Evolutionary conservation across 2,113 vertebrate genomes (phyloP).

Genomic region (Eupsittula cactorum): DNA sequence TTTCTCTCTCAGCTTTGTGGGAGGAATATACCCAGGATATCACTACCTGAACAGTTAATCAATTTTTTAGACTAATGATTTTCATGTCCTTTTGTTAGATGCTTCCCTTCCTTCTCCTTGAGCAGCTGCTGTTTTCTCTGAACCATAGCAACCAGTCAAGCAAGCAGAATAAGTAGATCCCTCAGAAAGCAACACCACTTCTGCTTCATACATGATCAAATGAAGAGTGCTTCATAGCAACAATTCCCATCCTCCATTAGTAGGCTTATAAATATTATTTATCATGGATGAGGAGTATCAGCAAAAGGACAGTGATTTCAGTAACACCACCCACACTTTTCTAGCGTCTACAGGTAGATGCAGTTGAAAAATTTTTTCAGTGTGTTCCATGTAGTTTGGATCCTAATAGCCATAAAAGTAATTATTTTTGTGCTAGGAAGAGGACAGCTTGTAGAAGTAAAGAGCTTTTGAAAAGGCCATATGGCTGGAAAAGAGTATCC

Average conservation of each 20-base stretch:
- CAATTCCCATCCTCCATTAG: not conserved
- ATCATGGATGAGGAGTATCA: not conserved
- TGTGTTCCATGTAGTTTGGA: not conserved
- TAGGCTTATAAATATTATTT: not conserved
- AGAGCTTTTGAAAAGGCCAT: not conserved
- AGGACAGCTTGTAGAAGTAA: not conserved
- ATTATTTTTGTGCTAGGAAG: not conserved
- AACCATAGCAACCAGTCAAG: slow-evolving; percentile 57
- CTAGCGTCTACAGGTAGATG: not conserved
- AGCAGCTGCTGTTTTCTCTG: slow-evolving; percentile 49
- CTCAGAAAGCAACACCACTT: slow-evolving; percentile 8
- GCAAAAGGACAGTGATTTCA: not conserved
- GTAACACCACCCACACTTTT: not conserved
- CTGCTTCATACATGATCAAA: not conserved
- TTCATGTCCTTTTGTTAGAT: slow-evolving; percentile 28
- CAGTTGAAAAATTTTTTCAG: not conserved
- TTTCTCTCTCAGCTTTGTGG: not conserved
- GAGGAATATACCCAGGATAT: not conserved
- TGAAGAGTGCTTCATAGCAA: not conserved
- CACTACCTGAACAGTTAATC: slow-evolving; percentile 20
- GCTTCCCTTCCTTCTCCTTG: not conserved
- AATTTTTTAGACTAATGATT: slow-evolving; percentile 37
- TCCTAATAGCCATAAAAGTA: not conserved
- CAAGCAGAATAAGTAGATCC: slow-evolving; percentile 13
- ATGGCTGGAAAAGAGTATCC: not conserved